These are phyloP conservation scores for Lerema accius DNA, from an alignment of 1,140 invertebrate genomes.

Conservation along the genomic window DNA sequence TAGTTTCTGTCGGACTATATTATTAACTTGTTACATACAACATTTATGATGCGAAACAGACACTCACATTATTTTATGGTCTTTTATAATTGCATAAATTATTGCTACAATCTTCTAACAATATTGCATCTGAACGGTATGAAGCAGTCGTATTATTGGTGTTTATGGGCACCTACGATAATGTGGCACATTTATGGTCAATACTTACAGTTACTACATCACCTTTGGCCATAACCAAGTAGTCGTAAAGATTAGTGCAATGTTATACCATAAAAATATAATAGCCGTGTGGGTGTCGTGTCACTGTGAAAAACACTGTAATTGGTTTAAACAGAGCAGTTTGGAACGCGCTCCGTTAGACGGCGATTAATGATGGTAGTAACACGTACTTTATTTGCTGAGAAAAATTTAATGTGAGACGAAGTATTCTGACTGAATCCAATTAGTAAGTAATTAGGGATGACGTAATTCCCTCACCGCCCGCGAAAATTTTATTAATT, in stretches of 20 bases:
- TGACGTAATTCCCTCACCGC: not conserved
- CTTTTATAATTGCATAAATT: no score
- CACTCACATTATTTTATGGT: no score
- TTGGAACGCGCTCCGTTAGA: no score
- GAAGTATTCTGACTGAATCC: not conserved
- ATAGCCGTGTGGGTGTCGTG: conserved; percentile 8
- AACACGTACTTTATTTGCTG: no score
- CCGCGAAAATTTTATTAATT: not conserved
- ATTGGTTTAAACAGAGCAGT: not conserved
- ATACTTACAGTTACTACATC: not conserved
- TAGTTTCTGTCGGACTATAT: no score
- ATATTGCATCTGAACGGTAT: not conserved
- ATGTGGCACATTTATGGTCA: conserved; percentile 13
- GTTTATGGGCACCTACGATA: no score
- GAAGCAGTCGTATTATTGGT: not conserved
- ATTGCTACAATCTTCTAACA: no score
- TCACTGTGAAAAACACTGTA: conserved; percentile 4
- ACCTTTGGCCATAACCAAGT: conserved; percentile 6
- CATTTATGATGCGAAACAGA: no score
- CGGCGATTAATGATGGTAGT: no score
- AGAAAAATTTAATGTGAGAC: not conserved
- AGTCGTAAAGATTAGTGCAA: conserved; percentile 14
- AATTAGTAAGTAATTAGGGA: not conserved
- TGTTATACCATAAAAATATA: conserved; percentile 16
- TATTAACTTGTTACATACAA: no score